These are phyloP conservation scores for Erebia epiphron DNA, from an alignment of 2,888 invertebrate genomes.

Conservation along the genomic window DNA sequence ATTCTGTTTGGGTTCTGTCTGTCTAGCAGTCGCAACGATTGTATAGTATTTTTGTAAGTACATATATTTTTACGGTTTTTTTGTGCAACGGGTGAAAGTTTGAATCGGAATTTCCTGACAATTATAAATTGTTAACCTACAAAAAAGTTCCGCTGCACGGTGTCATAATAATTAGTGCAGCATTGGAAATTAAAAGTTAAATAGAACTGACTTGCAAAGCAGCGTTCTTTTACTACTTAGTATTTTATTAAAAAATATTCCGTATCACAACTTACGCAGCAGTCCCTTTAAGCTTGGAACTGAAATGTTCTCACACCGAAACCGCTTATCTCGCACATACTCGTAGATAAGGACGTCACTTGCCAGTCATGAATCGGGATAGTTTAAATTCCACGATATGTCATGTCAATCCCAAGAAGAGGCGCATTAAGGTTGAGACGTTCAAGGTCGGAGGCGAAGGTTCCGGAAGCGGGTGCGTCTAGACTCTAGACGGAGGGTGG, in stretches of 20 bases:
- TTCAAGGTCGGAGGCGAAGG: conserved; percentile 81
- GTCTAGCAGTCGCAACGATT: not conserved
- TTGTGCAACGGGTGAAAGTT: no score
- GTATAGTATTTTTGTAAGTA: not conserved
- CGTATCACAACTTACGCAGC: not conserved
- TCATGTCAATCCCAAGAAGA: conserved; percentile 63
- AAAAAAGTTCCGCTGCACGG: not conserved
- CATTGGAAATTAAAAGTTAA: not conserved
- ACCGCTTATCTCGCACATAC: conserved; percentile 8
- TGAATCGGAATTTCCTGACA: no score
- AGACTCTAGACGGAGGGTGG: conserved; percentile 80
- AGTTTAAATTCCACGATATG: conserved; percentile 36
- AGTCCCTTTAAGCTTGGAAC: not conserved
- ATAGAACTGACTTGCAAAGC: no score
- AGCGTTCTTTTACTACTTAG: no score
- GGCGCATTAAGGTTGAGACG: conserved; percentile 79
- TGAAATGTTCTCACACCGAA: not conserved
- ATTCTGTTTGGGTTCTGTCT: not conserved
- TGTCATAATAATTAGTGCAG: not conserved
- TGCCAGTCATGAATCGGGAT: conserved; percentile 7
- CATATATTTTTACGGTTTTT: no score
- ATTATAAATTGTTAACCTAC: not conserved
- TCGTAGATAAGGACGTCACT: conserved; percentile 6
- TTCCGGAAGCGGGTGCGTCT: conserved; percentile 81
- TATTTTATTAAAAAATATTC: not conserved